phyloP scores from a whole-genome alignment of 2,888 invertebrate genomes.

The Apodemia mormo region DNA sequence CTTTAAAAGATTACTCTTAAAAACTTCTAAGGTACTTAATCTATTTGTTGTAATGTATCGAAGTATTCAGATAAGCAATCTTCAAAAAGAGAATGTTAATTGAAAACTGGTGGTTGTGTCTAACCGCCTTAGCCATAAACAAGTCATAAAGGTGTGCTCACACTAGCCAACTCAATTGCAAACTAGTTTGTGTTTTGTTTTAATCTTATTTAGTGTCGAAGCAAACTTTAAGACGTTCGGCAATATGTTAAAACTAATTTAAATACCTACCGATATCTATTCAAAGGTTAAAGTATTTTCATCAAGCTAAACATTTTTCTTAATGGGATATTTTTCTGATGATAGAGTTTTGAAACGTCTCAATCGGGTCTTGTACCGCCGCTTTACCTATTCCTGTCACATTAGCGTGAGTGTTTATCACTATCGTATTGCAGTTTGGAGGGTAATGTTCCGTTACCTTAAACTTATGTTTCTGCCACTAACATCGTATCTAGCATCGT shows the following conservation, averaged over 20 bases:
- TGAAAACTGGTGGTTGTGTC: constrained; percentile 39
- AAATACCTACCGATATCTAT: no score
- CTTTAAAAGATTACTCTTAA: not conserved
- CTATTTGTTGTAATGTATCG: not conserved
- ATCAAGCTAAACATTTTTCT: no score
- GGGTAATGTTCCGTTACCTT: no score
- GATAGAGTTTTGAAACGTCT: no score
- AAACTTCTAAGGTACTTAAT: not conserved
- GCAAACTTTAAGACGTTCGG: not conserved
- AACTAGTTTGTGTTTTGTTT: constrained; percentile 14
- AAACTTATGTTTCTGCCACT: no score
- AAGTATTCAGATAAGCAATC: constrained; percentile 39
- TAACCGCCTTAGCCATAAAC: constrained; percentile 30
- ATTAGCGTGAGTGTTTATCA: no score
- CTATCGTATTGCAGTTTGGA: no score
- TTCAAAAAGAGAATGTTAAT: constrained; percentile 44
- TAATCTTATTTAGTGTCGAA: not conserved
- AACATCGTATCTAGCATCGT: no score
- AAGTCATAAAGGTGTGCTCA: constrained; percentile 29
- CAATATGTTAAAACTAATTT: not conserved
- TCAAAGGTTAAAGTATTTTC: no score
- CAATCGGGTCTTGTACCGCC: no score
- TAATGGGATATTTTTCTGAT: no score
- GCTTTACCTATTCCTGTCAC: no score
- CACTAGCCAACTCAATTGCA: constrained; percentile 8